phyloP scores from a whole-genome alignment of 2,888 invertebrate genomes.

The Plebejus anna region DNA sequence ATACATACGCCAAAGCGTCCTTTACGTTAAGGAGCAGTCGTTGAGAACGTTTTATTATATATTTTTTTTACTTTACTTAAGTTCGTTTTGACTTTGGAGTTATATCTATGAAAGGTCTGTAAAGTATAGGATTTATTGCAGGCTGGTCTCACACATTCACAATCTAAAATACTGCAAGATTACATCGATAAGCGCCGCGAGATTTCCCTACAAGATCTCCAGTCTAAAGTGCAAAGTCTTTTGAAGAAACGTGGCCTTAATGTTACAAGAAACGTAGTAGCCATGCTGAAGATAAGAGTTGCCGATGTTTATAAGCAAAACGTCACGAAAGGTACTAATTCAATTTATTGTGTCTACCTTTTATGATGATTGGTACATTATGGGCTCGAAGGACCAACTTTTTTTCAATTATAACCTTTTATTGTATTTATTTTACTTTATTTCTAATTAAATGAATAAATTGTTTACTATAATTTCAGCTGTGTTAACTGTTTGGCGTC shows the following conservation, averaged over 20 bases:
- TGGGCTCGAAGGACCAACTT: too few species aligned
- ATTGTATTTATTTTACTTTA: too few species aligned
- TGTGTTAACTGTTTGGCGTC: conserved; percentile 85
- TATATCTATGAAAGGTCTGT: background rate
- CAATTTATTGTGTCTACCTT: background rate
- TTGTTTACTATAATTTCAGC: conserved; percentile 45
- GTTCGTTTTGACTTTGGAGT: too few species aligned
- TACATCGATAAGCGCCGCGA: conserved; percentile 55
- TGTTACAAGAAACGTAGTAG: conserved; percentile 52
- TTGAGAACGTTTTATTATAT: too few species aligned
- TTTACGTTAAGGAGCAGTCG: too few species aligned
- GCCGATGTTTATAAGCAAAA: conserved; percentile 43
- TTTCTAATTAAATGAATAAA: background rate
- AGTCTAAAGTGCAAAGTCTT: conserved; percentile 50
- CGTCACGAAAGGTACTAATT: conserved; percentile 51
- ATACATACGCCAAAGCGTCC: too few species aligned
- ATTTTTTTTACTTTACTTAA: too few species aligned
- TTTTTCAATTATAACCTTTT: too few species aligned
- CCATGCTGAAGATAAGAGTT: conserved; percentile 58
- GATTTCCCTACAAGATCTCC: conserved; percentile 51
- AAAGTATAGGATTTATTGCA: conserved; percentile 44
- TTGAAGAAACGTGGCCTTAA: conserved; percentile 46
- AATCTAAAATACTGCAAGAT: conserved; percentile 59
- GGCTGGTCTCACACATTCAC: conserved; percentile 66
- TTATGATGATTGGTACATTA: too few species aligned